Percentiles rank a stretch among this genome's conserved stretches.
Evolutionary conservation across 2,888 invertebrate genomes (phyloP).

Genomic region (Chymomyza caudatula): DNA sequence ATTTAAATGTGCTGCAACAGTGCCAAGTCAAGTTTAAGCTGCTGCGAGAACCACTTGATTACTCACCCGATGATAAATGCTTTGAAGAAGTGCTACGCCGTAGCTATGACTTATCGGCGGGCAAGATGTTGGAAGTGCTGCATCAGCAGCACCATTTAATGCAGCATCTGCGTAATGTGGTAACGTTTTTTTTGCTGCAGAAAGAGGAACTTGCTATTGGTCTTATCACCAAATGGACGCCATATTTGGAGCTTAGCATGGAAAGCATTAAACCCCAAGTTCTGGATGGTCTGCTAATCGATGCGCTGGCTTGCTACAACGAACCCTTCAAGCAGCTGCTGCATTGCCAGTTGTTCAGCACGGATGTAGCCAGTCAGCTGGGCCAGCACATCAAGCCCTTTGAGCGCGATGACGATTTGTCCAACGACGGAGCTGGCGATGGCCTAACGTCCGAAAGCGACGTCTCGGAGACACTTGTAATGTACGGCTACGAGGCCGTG

Average conservation of each 20-base stretch:
- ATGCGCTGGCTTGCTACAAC: constrained; percentile 15
- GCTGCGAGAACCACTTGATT: constrained; percentile 36
- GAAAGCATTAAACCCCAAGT: constrained; percentile 30
- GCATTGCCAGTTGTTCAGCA: constrained; percentile 32
- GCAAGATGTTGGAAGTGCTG: constrained; percentile 35
- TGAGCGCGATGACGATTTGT: neutral
- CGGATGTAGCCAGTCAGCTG: constrained; percentile 38
- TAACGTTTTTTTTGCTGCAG: constrained; percentile 42
- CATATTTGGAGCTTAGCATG: constrained; percentile 18
- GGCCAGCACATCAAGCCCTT: neutral
- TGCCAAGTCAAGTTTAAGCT: constrained; percentile 48
- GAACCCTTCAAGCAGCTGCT: constrained; percentile 43
- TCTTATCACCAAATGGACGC: constrained; percentile 22
- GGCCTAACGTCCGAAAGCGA: neutral
- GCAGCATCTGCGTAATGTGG: constrained; percentile 37
- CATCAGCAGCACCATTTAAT: constrained; percentile 25
- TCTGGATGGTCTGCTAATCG: constrained; percentile 19
- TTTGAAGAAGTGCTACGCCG: constrained; percentile 21
- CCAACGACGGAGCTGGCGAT: neutral
- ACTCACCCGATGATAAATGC: constrained; percentile 16
- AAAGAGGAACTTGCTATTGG: constrained; percentile 16
- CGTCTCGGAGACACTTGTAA: constrained; percentile 7
- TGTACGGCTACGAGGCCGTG: constrained; percentile 44
- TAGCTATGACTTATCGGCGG: constrained; percentile 46
- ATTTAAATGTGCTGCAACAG: constrained; percentile 49